Evolutionary conservation across 1,140 invertebrate species (phyloP), one percentile per base, ranked within the genome.

Genomic region (Whitmania pigra): DNA sequence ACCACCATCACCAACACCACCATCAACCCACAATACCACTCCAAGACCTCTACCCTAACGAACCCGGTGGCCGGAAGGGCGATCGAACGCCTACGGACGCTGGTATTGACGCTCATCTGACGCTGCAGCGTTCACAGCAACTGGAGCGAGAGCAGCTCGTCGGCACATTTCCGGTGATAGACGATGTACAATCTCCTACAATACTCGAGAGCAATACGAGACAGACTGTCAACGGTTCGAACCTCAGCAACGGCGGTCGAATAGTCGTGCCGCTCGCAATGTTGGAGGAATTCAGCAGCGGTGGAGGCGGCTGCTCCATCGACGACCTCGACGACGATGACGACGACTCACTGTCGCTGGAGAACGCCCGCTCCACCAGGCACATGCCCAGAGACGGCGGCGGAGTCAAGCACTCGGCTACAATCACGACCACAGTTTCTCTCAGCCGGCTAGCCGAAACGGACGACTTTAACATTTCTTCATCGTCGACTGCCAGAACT

Each of bases 241-340:
- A 63, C 22, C 29, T 20, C 22, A 70, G 49, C 22, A 70, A 70
- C 13, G 22, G 43, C 2, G 29, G 22, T 18, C 69, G 69, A 2
- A 70, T 70, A 5, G 69, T 70, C 69, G 69, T 70, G 15, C 69
- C 69, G 43, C 49, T 70, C 11, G 69, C 69, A 2, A 53, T 70
- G 31, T 40, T 70, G 36, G 69, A 70, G 43, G 69, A 70, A 36
- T 70, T 70, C n/a, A 53, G 43, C 40, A 70, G 69, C 53, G 49
- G 69, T 3, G 31, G 69, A 0, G 69, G 49, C 15, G 43, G 31
- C 69, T 70, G 69, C 31, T 70, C 69, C 11, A 13, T 63, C 3
- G 69, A 70, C 43, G 69, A 70, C n/a, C 69, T 70, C 9, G 67
- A 36, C 67, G 60, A 49, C 43, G 43, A 49, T 17, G 69, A 53